Base-by-base conservation (phyloP, 2,888 invertebrate species). In the Morpho helenor region DNA sequence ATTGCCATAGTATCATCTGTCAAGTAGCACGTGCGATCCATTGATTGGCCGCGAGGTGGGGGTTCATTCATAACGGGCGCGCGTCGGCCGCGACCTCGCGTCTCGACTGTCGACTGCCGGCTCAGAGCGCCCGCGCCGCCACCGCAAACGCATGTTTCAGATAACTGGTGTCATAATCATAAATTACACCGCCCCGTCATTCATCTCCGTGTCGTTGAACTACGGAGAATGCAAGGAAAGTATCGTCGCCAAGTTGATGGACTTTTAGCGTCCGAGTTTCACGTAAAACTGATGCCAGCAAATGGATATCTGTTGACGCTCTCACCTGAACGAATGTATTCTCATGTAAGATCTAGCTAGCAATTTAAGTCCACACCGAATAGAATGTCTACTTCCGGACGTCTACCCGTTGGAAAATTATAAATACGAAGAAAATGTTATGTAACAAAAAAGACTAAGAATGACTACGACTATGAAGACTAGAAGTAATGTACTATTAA, bases 31-130 rank as follows among this genome's bases (percentile, higher is more conserved):
- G 85, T 82, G 84, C 83, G 73, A 76, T 75, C 80, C 84, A 86
- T 84, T 87, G 86, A 87, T 82, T 74, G 71, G 50, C 45, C 31
- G 67, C 68, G 74, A 71, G 72, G 80, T 72, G 79, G 76, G 66
- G 75, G 72, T 77, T 76, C 84, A 87, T 87, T 85, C 80, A 82
- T 77, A 76, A 72, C 74, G 84, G 79, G 80, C 80, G 79, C 82
- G 80, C 77, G 75, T 65, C 68, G 52, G 74, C 65, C 67, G 71
- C 77, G 79, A 74, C 69, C 71, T 69, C 76, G 76, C 75, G 48
- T 54, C 41, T 54, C 48, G 39, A 40, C 40, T 39, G 75, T 71
- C 59, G 69, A 54, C 45, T 51, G 47, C 45, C 41, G 42, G 49
- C 57, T 49, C 55, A 56, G 41, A 7, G 52, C 57, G 62, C 56